Percentiles rank a stretch among this genome's conserved stretches.
phyloP scores from a whole-genome alignment of 1,140 invertebrate genomes.

The Andrena cerasifolii region DNA sequence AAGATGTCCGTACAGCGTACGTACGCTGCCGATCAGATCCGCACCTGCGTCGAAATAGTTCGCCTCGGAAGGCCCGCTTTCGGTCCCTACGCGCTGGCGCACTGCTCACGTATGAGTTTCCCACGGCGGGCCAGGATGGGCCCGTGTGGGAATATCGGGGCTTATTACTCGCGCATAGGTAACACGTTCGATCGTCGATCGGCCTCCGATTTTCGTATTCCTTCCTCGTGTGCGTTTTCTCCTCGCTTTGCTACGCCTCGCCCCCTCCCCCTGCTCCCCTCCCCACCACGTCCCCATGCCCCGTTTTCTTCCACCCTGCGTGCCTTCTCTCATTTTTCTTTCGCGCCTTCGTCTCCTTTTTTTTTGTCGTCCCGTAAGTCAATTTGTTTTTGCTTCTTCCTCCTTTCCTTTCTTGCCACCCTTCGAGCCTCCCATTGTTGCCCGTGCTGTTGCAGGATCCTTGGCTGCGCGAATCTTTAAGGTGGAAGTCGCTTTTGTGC shows the following conservation, averaged over 20 bases:
- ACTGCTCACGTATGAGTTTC: constrained; percentile 81
- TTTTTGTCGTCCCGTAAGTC: neutral
- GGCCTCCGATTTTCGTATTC: constrained; percentile 80
- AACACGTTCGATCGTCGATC: constrained; percentile 55
- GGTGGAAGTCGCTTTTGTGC: too few relatives aligned
- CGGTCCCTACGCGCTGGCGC: constrained; percentile 22
- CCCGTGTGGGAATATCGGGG: constrained; percentile 79
- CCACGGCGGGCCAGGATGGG: constrained; percentile 75
- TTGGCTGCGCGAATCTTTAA: too few relatives aligned
- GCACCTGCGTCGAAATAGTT: constrained; percentile 56
- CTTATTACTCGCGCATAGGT: constrained; percentile 80
- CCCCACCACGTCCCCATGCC: neutral
- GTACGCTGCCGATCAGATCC: constrained; percentile 53
- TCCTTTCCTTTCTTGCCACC: neutral
- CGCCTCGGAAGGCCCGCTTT: constrained; percentile 44
- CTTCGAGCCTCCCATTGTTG: too few relatives aligned
- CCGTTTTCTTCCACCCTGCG: constrained; percentile 62
- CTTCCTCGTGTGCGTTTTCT: constrained; percentile 56
- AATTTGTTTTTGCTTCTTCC: neutral
- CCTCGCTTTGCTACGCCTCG: constrained; percentile 7
- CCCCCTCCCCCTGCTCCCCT: constrained; percentile 27
- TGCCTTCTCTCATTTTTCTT: constrained; percentile 1
- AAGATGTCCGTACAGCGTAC: constrained; percentile 37
- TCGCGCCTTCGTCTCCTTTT: neutral
- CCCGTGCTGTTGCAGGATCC: too few relatives aligned